Base-by-base conservation (phyloP, 1,140 invertebrate species). In the Forficula auricularia region DNA sequence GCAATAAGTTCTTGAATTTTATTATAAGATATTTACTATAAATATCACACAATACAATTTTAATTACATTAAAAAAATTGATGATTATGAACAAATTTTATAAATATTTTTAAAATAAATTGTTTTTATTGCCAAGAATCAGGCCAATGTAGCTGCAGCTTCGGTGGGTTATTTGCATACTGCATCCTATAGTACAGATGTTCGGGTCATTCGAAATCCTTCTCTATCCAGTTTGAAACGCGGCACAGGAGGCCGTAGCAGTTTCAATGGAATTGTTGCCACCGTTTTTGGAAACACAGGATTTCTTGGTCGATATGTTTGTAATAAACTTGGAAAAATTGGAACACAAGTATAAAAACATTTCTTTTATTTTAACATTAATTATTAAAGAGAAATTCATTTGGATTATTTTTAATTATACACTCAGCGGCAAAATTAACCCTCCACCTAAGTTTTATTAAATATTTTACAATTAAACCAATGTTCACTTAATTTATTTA, bases 281-380 rank as follows among this genome's bases (percentile, higher is more conserved):
- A 98, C 95, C n/a, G 78, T 99, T 2, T 98, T 98, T 65, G 95
- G 95, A 22, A 72, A 73, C 32, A 77, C 72, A 40, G 95, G 95
- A 8, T 90, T 90, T 53, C 56, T 97, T 6, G 95, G 92, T 0
- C 62, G 70, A 40, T 75, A 79, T 66, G 68, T 98, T 13, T 78
- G 81, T 52, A 95, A 92, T 56, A 75, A 75, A 56, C 62, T 99
- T 19, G 91, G 89, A 56, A 91, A 82, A 65, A 75, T 71, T 49
- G 86, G 86, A 20, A 75, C 75, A 3, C 86, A 90, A 71, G 81
- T 84, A 57, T 40, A 42, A 22, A 27, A 34, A 38, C 19, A 36
- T 27, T 10, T 27, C 22, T 6, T 27, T 27, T 6, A 27, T 27
- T 27, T 27, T 4, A 27, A 27, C 38, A 19, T 2, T 4, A 2